Evolutionary conservation across 1,140 invertebrate species (phyloP).

Genomic region (Eueides isabella): DNA sequence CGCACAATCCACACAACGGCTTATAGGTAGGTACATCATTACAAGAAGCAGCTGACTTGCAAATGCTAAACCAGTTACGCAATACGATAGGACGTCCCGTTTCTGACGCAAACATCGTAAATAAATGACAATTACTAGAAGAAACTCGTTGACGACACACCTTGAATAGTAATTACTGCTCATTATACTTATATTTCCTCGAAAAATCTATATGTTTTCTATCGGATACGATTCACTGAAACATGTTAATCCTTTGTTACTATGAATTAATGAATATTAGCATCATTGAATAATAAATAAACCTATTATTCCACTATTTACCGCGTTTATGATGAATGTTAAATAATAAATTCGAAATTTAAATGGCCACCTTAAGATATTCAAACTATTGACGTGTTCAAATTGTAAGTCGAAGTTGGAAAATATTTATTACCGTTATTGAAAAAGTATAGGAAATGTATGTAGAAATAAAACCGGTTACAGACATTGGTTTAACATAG

Average conservation of each 20-base stretch:
- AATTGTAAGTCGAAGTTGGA: not conserved
- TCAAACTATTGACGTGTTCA: constrained; percentile 1
- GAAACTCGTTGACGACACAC: constrained; percentile 39
- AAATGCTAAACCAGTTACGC: constrained; percentile 31
- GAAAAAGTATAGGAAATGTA: not conserved
- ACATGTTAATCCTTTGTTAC: constrained; percentile 26
- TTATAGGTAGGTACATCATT: constrained; percentile 21
- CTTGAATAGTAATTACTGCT: constrained; percentile 47
- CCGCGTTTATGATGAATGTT: constrained; percentile 19
- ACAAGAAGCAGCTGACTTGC: constrained; percentile 31
- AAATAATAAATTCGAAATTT: constrained; percentile 11
- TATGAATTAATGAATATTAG: constrained; percentile 61
- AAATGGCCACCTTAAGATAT: not conserved
- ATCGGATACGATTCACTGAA: constrained; percentile 38
- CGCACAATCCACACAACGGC: constrained; percentile 50
- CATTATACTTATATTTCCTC: constrained; percentile 27
- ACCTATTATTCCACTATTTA: constrained; percentile 23
- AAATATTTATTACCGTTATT: not conserved
- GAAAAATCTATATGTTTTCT: constrained; percentile 34
- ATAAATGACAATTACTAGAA: constrained; percentile 32
- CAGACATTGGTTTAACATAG: not conserved
- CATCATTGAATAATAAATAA: constrained; percentile 37
- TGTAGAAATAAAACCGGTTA: constrained; percentile 3
- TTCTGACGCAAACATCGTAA: constrained; percentile 14
- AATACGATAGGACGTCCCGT: constrained; percentile 31